These are phyloP conservation scores for Plecotus auritus DNA, from an alignment of 2,113 vertebrate genomes.

Conservation along the genomic window DNA sequence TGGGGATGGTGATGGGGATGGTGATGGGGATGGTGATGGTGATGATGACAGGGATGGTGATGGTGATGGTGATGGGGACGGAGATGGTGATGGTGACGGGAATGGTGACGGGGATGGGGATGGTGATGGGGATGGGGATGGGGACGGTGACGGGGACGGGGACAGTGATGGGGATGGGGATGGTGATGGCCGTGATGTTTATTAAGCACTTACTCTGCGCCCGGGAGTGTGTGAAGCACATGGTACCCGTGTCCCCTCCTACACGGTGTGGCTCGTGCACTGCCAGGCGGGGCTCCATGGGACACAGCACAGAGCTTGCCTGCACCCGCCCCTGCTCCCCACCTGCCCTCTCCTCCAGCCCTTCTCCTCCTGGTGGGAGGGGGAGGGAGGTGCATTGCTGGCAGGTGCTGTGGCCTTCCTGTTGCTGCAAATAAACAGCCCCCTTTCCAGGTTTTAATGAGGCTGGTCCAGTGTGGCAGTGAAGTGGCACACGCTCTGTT, in stretches of 20 bases:
- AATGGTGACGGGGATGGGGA: too few species aligned
- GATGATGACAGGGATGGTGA: too few species aligned
- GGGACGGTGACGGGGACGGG: too few species aligned
- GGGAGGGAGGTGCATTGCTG: neutral
- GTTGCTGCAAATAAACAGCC: neutral
- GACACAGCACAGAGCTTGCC: neutral
- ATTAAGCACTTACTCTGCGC: neutral
- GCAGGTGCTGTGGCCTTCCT: neutral
- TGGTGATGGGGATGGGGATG: too few species aligned
- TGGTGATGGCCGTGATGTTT: neutral
- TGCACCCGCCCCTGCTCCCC: neutral
- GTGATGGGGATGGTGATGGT: too few species aligned
- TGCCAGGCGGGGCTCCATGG: neutral
- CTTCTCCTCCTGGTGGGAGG: too few species aligned
- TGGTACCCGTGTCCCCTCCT: too few species aligned
- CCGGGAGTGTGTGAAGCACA: neutral
- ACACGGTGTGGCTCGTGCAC: accelerated
- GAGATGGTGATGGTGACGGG: too few species aligned
- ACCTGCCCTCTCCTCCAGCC: neutral
- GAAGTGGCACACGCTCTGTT: neutral
- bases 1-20: too few species aligned
- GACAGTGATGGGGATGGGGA: too few species aligned
- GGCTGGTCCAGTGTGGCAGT: neutral
- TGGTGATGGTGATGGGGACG: too few species aligned
- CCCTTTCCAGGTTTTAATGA: neutral